Evolutionary conservation across 2,888 invertebrate genomes (phyloP), one percentile per base, ranked within the genome.

Genomic region (Limenitis arthemis): DNA sequence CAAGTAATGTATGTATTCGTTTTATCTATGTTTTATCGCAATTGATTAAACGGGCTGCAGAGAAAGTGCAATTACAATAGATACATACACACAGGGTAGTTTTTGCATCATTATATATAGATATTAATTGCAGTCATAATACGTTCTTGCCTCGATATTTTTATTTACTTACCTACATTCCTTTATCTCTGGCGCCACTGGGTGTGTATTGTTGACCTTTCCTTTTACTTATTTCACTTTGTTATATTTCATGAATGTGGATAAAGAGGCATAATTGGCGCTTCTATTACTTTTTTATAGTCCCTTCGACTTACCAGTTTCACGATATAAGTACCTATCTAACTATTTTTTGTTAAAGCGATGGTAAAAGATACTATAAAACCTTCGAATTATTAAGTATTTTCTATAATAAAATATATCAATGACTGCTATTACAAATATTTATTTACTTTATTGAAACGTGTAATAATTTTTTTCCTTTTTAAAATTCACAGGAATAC

Each of bases 161-260:
- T 55, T 55, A 55, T 53, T 50, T 44, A 44, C 53, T 47, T 49
- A 49, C 52, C 49, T 55, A 49, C 55, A 54, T 57, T 57, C 51
- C 51, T 57, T 49, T 54, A 54, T 57, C 51, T 48, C 47, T 55
- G 57, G 57, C 57, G 57, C 57, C 57, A 49, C 48, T 38, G 47
- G 36, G 32, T 44, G 57, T 37, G 55, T 55, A 57, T 44, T 55
- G 55, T 51, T 57, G 57, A 55, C 57, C 57, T 57, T 57, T 52
- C 48, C 49, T 55, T 57, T 50, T 48, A 47, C 47, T 54, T 49
- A 44, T 54, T 49, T 49, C 44, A 47, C 43, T 47, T 42, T 47
- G 47, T 42, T 38, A 44, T 48, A 28, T 41, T 44, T 42, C 12
- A 34, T 39, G 36, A 54, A 50, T 49, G 53, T 47, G 53, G 46